Percentiles rank a stretch among this genome's conserved stretches.
Conservation (phyloP, 2,888 invertebrate genomes). For the Phragmatobia fuliginosa region DNA sequence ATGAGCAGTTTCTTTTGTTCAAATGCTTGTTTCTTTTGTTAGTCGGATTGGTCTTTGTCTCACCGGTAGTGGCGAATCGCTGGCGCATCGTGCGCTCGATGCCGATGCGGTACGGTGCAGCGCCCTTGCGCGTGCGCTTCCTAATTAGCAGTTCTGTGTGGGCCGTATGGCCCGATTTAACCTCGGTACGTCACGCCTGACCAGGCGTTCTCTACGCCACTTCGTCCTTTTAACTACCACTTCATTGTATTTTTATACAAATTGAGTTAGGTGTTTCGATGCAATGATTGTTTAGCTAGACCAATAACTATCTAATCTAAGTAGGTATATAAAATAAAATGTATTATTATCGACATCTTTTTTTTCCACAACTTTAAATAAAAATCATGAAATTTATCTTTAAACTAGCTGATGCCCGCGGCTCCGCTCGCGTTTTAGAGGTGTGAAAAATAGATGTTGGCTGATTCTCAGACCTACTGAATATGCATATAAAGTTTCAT, state of each 20-base stretch:
- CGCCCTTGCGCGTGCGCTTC: slow-evolving; percentile 81
- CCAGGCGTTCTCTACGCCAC: slow-evolving; percentile 52
- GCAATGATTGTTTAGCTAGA: background rate
- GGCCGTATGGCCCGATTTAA: slow-evolving; percentile 77
- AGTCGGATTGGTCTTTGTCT: slow-evolving; percentile 63
- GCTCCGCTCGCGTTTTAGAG: too few species aligned
- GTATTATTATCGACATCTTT: background rate
- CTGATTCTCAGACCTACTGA: too few species aligned
- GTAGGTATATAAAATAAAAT: background rate
- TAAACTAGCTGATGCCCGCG: too few species aligned
- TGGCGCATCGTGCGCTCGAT: slow-evolving; percentile 54
- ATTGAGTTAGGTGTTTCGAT: background rate
- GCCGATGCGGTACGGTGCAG: slow-evolving; percentile 61
- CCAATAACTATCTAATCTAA: background rate
- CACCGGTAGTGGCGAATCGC: slow-evolving; percentile 50
- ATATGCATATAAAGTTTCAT: too few species aligned
- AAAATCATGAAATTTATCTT: too few species aligned
- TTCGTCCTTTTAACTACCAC: slow-evolving; percentile 44
- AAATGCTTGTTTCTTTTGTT: slow-evolving; percentile 64
- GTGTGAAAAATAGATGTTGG: too few species aligned
- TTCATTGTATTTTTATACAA: slow-evolving; percentile 33
- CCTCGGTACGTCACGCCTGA: slow-evolving; percentile 72
- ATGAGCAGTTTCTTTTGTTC: slow-evolving; percentile 64
- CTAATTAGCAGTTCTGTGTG: slow-evolving; percentile 80
- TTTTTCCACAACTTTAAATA: background rate